Evolutionary conservation across 2,113 vertebrate genomes (phyloP), one percentile per base, ranked within the genome.

Genomic region (Centropristis striata): DNA sequence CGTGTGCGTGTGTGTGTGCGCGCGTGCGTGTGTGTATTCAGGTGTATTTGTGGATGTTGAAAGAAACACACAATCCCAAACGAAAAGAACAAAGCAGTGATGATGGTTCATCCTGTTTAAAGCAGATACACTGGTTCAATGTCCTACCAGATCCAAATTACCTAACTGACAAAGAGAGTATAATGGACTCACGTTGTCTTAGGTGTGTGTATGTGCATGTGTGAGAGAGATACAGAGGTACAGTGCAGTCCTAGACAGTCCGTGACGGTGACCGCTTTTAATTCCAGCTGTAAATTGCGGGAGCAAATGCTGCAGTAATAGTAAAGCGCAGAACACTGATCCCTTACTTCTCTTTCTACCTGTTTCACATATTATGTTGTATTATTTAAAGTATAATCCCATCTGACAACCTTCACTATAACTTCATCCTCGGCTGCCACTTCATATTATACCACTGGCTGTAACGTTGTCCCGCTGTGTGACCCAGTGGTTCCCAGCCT

Each of bases 211-310:
- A 25, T 11, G 50, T 28, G 80, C 18, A 63, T 27, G 58, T 59
- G 37, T 2, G 42, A 28, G 16, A 55, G 13, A 23, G 39, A 73
- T 68, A 55, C 12, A 23, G 39, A 73, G 71, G 81, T 80, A 36
- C 65, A 84, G 75, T 80, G 85, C 65, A 55, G 72, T 72, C 71
- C 60, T 54, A 84, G 90, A 83, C 86, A n/a, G 75, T 54, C 76
- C 75, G 74, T 94, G 92, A 94, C 92, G 92, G 90, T 94, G 91
- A 93, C 93, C 42, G 87, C 83, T 71, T 91, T 90, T 94, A 92
- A 92, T 92, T 93, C 90, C 78, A 79, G 87, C 85, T 63, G 58
- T 91, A 90, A 91, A 87, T 82, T 78, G 83, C 75, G 36, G 78
- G 51, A 74, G 76, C n/a, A 60, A 86, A 57, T 76, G 68, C 86